Percentiles rank a stretch among this genome's conserved stretches.
phyloP scores from a whole-genome alignment of 2,797 vertebrate species.

The Kryptopterus vitreolus region DNA sequence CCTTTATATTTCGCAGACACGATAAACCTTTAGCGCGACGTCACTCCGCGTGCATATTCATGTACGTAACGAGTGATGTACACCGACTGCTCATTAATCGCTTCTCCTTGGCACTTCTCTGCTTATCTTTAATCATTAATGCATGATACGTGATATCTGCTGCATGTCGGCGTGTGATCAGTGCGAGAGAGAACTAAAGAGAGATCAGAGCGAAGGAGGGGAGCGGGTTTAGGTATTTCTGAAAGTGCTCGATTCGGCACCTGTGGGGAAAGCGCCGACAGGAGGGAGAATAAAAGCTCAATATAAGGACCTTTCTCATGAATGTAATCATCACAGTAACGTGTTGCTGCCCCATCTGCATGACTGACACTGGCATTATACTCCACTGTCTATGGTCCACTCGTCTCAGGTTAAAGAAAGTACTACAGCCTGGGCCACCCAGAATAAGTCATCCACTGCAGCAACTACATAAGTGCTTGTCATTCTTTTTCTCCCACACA shows the following conservation, averaged over 20 bases:
- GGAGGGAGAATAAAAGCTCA: slow-evolving; percentile 26
- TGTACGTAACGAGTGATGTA: neutral
- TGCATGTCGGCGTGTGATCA: slow-evolving; percentile 12
- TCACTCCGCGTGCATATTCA: neutral
- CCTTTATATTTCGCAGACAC: neutral
- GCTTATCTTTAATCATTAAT: slow-evolving; percentile 29
- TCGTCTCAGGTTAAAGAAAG: slow-evolving; percentile 13
- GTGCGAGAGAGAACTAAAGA: slow-evolving; percentile 6
- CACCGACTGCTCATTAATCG: neutral
- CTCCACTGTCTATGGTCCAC: neutral
- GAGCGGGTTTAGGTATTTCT: slow-evolving; percentile 15
- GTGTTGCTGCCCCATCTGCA: slow-evolving; percentile 6
- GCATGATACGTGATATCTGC: slow-evolving; percentile 6
- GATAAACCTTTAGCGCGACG: neutral
- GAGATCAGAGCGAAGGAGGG: slow-evolving; percentile 9
- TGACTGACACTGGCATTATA: neutral
- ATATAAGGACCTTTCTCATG: slow-evolving; percentile 10
- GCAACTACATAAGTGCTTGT: neutral
- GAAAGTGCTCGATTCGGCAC: neutral
- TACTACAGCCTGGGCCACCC: neutral
- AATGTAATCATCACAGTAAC: slow-evolving; percentile 21
- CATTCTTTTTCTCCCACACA: neutral
- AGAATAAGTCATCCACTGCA: slow-evolving; percentile 4
- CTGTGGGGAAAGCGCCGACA: slow-evolving; percentile 18
- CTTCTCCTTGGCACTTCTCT: neutral